phyloP scores from a whole-genome alignment of 1,140 invertebrate genomes.

The Leptinotarsa lineolata region DNA sequence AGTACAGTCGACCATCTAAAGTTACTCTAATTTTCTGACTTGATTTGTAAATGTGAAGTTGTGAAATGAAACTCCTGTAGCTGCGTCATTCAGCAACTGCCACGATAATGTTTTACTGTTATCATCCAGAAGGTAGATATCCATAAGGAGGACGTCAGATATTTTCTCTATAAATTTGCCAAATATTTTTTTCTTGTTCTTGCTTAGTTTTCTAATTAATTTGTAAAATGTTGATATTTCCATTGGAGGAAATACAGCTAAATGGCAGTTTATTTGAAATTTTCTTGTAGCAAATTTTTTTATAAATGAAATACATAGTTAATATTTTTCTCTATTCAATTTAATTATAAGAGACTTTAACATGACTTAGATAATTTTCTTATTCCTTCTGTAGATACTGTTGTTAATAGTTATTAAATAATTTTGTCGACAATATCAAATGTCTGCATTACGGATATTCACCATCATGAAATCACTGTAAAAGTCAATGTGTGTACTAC shows the following conservation, averaged over 20 bases:
- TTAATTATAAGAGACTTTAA: too few species aligned
- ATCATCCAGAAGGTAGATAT: background rate
- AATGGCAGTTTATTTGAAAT: too few species aligned
- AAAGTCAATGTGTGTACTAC: constrained; percentile 28
- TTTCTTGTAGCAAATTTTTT: too few species aligned
- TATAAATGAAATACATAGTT: too few species aligned
- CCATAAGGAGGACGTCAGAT: too few species aligned
- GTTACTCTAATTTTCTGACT: constrained; percentile 2
- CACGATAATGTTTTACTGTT: constrained; percentile 25
- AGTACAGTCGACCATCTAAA: constrained; percentile 8
- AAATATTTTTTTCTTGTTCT: too few species aligned
- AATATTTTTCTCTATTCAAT: too few species aligned
- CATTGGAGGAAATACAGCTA: too few species aligned
- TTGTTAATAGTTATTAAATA: background rate
- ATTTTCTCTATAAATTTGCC: too few species aligned
- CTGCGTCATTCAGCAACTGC: constrained; percentile 36
- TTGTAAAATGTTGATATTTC: too few species aligned
- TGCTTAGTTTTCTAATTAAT: too few species aligned
- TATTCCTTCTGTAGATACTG: background rate
- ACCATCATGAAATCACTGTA: constrained; percentile 27
- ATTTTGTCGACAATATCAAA: constrained; percentile 2
- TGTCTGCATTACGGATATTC: constrained; percentile 6
- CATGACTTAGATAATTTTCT: too few species aligned
- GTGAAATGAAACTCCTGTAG: constrained; percentile 24
- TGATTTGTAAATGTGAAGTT: constrained; percentile 22